Conservation (phyloP, 2,797 vertebrate genomes). For the Arctocebus calabarensis region DNA sequence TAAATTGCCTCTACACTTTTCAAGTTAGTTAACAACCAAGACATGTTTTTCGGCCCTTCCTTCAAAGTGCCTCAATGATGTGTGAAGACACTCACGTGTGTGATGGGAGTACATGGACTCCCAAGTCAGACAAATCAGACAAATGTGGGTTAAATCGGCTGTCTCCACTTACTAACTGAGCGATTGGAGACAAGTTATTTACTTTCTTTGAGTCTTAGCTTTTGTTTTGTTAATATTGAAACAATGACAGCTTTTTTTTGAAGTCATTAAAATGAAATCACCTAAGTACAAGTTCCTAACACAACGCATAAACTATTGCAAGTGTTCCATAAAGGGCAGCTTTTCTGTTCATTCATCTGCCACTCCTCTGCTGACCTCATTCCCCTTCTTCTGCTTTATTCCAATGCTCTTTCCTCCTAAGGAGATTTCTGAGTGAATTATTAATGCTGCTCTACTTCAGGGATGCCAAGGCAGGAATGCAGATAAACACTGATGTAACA, state of each 20-base stretch:
- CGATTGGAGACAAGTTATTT: background rate
- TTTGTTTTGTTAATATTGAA: background rate
- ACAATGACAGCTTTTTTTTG: background rate
- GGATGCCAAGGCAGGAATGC: background rate
- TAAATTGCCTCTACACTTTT: conserved; percentile 9
- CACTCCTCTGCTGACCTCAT: background rate
- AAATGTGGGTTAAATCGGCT: background rate
- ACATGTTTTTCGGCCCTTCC: background rate
- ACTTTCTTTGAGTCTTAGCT: background rate
- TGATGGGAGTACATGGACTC: background rate
- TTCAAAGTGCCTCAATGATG: background rate
- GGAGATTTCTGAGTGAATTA: background rate
- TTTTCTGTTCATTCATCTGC: background rate
- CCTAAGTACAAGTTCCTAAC: background rate
- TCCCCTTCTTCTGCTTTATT: background rate
- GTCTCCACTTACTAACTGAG: background rate
- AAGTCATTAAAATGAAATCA: background rate
- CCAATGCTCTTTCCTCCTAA: background rate
- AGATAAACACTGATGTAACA: background rate
- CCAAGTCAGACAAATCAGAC: background rate
- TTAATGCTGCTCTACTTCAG: background rate
- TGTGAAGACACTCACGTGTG: background rate
- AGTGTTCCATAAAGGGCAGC: background rate
- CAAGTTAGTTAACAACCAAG: background rate
- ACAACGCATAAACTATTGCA: background rate